Base-by-base conservation (phyloP, 2,113 vertebrate species). In the Semicossyphus pulcher region DNA sequence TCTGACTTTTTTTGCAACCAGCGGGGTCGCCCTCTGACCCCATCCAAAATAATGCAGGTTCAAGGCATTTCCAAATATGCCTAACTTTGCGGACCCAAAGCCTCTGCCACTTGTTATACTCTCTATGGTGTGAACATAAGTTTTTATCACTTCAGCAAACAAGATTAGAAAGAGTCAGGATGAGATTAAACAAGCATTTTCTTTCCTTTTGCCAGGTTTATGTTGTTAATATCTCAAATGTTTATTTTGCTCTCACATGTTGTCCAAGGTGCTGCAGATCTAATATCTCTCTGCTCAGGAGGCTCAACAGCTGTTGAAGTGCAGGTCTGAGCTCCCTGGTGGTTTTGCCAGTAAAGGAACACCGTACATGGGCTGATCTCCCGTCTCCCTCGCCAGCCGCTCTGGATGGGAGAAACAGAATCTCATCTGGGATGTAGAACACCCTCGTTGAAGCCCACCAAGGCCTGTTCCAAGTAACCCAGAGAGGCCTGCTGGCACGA, bases 381-480 rank as follows among this genome's bases (percentile, higher is more conserved):
- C 75, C 29, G 53, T 79, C 80, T 86, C 66, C 78, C 71, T 83
- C 56, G 15, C 65, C 41, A 44, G 41, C 41, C 6, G 14, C 72
- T 81, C 72, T 77, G 89, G 86, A 92, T 91, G 86, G 84, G 81
- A 88, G 91, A 89, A 92, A 88, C 91, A 92, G 91, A 92, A 84
- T 71, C 74, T 90, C 85, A 73, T 86, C 80, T 83, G 85, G 84
- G 87, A 84, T 72, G 87, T 26, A 26, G 90, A 92, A 91, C 88
- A 89, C 89, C 90, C 89, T 84, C 18, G 83, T 86, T 3, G 86
- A 79, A 80, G 84, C 87, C 85, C 90, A 91, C 89, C 87, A 79
- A 90, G 84, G 81, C 64, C 76, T 79, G 73, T 83, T 85, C 61
- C 79, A 5, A 21, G 77, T 76, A 89, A 82, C 83, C 80, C 73